Base-by-base conservation (phyloP, 2,888 invertebrate species). In the Melinaea marsaeus region DNA sequence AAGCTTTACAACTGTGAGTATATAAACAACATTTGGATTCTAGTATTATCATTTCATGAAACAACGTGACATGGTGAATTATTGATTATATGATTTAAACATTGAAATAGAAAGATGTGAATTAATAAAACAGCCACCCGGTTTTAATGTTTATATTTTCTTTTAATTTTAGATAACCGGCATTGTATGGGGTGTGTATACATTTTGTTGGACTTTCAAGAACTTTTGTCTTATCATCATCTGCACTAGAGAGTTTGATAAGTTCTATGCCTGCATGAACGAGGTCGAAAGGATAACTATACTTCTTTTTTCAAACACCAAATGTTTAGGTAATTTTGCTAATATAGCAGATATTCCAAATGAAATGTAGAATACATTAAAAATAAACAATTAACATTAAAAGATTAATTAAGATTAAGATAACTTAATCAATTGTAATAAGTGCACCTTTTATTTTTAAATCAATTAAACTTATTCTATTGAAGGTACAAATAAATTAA, bases 221-320 rank as follows among this genome's bases (percentile, higher is more conserved):
- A 67, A 64, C 37, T 47, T 64, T 51, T 4, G 56, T n/a, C 22
- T 67, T 9, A 56, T 66, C 13, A 45, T 55, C 37, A 13, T 64
- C 13, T 69, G 63, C 35, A 61, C 67, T 5, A 59, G 56, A 9
- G 55, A 60, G 13, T 69, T 65, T 56, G 67, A 70, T 56, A 37
- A 63, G 0, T 66, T 70, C 59, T 70, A 69, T 35, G 46, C 56
- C 11, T 32, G 46, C 54, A 56, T 63, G 4, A 13, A 13, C 9
- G 60, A 67, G 58, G 65, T 62, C 13, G 64, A 66, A 45, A 57
- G 55, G 34, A 51, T 13, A 13, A 64, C 64, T 32, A 6, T 57
- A 3, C 34, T 57, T 45, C 11, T 47, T 58, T 61, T 58, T n/a
- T 37, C 33, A 45, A 51, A 13, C 33, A 13, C 56, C 37, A 55